Evolutionary conservation across 2,888 invertebrate species (phyloP), one percentile per base, ranked within the genome.

Genomic region (Cetonia aurata): DNA sequence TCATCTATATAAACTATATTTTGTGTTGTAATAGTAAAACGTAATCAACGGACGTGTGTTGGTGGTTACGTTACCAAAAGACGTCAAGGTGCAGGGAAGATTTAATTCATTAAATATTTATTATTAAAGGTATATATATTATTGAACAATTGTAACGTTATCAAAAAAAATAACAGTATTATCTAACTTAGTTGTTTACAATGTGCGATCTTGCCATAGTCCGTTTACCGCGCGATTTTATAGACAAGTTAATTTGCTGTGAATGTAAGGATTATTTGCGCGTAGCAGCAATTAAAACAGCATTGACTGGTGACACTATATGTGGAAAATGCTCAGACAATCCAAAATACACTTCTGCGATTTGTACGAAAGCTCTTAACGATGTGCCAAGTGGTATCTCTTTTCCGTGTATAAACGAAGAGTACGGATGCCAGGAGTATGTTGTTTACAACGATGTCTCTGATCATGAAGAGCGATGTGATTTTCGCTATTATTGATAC

Each of bases 311-410:
- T 17, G 69, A 66, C 4, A 71, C 65, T 52, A 15, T 71, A 42
- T 71, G 71, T 31, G 71, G 71, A 65, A 71, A 71, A 19, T 71
- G 71, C 48, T 65, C 69, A 6, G 17, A 17, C 3, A 65, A 37
- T 48, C 13, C 66, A 3, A 71, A 69, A 57, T 70, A 55, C n/a
- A 41, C 56, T n/a, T 3, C 33, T 12, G 33, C 62, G 15, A 50
- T 71, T 3, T 41, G 33, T 31, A 44, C 53, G 33, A 69, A 71
- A 25, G 52, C 62, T 6, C 50, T 71, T 31, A 69, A 69, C n/a
- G 66, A 68, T 12, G 15, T 71, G 6, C 25, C 69, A 19, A 55
- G 46, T 48, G 9, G 50, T 13, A 17, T 69, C 10, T 15, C 10
- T 13, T 71, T 71, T 52, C 69, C 71, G 9, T 71, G 71, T 33